Percentiles rank a stretch among this genome's conserved stretches.
Evolutionary conservation across 2,888 invertebrate genomes (phyloP).

Genomic region (Agrilus mali): DNA sequence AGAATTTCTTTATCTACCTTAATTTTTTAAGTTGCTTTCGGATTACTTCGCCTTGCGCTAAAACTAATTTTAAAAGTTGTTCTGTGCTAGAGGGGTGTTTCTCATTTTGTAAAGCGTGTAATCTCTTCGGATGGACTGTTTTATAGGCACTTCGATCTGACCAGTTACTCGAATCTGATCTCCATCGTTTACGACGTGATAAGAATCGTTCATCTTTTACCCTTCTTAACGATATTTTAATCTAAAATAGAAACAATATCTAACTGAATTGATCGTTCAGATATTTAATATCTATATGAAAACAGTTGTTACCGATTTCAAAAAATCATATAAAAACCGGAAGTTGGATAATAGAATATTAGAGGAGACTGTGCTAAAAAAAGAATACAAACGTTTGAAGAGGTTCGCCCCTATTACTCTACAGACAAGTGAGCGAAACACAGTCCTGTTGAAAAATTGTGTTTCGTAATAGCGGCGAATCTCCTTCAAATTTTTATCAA

Average conservation of each 20-base stretch:
- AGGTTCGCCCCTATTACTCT: too few relatives aligned
- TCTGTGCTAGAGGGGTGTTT: conserved; percentile 35
- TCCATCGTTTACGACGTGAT: conserved; percentile 24
- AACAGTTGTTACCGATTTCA: too few relatives aligned
- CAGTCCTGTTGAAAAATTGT: too few relatives aligned
- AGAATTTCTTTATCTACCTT: conserved; percentile 19
- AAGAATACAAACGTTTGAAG: too few relatives aligned
- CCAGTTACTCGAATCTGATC: conserved; percentile 29
- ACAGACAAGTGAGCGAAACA: too few relatives aligned
- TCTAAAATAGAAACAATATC: conserved; percentile 17
- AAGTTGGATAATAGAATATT: too few relatives aligned
- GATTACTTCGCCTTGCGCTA: conserved; percentile 48
- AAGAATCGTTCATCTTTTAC: conserved; percentile 25
- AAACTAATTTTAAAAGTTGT: conserved; percentile 40
- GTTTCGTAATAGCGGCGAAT: too few relatives aligned
- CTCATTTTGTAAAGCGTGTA: conserved; percentile 31
- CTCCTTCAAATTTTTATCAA: too few relatives aligned
- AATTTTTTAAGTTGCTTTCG: conserved; percentile 34
- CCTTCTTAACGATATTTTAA: conserved; percentile 34
- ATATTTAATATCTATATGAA: neutral
- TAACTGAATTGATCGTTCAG: neutral
- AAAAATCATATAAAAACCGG: too few relatives aligned
- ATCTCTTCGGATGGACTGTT: conserved; percentile 34
- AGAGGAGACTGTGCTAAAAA: too few relatives aligned
- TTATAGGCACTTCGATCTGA: conserved; percentile 29